Base-by-base conservation (phyloP, 2,113 vertebrate genomes). In the Egretta garzetta region DNA sequence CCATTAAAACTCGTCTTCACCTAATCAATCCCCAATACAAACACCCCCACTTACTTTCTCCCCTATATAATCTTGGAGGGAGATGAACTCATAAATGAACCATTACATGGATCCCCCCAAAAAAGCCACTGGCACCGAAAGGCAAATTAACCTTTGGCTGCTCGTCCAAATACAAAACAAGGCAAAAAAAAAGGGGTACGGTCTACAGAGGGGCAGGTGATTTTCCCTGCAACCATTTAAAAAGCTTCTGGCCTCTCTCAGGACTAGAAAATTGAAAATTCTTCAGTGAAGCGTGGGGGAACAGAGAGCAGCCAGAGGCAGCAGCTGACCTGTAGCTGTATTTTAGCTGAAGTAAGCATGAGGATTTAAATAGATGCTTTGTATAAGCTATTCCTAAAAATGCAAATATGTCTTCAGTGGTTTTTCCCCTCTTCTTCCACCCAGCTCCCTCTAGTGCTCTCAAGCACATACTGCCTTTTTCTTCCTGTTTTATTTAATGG, bases 401-500 rank as follows among this genome's bases (percentile, higher is more conserved):
- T 33, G 62, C 50, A 73, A 88, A 50, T 13, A 24, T 4, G 30
- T 55, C 66, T 58, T 82, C 37, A 47, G 6, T 0, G 2, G 24
- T 73, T 80, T 73, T 21, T 43, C 41, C 28, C 49, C 87, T 91
- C 53, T 60, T 92, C 80, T 87, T 88, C 86, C 62, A 85, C 77
- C 63, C 55, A 55, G 96, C 95, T 96, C 95, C 97, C 95, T 90
- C 96, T 97, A 97, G 94, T 7, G 96, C 52, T 66, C 47, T 58
- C 24, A 47, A 76, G 50, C 11, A 56, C 18, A 62, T 15, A 70
- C 2, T 14, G 71, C 32, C 50, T 88, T 73, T 85, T 50, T 52
- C 28, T 45, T 76, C 58, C 56, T 23, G 22, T 33, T 64, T n/a
- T 27, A 39, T 58, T 73, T 80, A 60, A 73, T 14, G 28, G 18